Conservation (phyloP, 1,140 invertebrate genomes). For the Zaprionus tsacasi region DNA sequence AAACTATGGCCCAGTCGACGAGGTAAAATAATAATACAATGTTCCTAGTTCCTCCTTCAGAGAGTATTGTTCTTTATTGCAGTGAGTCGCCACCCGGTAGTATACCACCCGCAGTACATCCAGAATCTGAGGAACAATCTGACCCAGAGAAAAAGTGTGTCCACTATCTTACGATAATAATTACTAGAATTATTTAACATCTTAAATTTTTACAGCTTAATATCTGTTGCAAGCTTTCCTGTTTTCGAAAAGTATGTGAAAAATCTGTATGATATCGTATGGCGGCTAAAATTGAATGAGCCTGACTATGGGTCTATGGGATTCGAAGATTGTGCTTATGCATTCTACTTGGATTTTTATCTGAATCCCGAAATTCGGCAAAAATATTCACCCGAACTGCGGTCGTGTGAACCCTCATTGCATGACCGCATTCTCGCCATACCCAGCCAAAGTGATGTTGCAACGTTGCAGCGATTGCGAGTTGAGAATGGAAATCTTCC, state of each 20-base stretch:
- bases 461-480: constrained; percentile 10
- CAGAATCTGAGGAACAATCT: neutral
- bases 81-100: neutral
- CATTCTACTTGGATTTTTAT: constrained; percentile 56
- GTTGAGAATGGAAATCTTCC: too few relatives aligned
- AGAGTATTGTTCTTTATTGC: neutral
- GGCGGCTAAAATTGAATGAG: constrained; percentile 26
- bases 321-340: constrained; percentile 38
- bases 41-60: neutral
- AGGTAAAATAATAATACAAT: neutral
- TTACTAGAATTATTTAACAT: neutral
- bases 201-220: neutral
- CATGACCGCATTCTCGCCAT: constrained; percentile 23
- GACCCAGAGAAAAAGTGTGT: neutral
- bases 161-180: neutral
- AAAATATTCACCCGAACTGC: constrained; percentile 19
- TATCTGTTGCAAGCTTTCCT: constrained; percentile 32
- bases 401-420: neutral
- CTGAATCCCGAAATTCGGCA: constrained; percentile 52
- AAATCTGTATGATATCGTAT: constrained; percentile 51
- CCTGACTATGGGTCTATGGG: constrained; percentile 22
- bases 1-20: neutral
- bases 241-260: constrained; percentile 34
- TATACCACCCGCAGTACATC: neutral
- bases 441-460: constrained; percentile 1